phyloP scores from a whole-genome alignment of 2,888 invertebrate species.

The Galerucella calmariensis region DNA sequence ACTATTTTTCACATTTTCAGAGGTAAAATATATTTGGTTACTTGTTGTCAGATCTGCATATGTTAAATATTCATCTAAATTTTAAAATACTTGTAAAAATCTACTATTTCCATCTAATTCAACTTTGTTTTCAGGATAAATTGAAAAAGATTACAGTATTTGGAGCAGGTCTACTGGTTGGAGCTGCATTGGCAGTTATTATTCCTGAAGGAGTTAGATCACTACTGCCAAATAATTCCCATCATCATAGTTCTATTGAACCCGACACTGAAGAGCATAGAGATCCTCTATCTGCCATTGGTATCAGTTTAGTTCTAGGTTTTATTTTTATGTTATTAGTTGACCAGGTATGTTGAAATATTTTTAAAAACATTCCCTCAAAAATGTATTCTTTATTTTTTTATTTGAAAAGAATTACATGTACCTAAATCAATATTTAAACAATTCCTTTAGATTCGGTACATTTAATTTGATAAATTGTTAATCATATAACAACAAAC shows the following conservation, averaged over 20 bases:
- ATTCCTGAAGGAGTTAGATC: constrained; percentile 98
- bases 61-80: constrained; percentile 1
- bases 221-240: constrained; percentile 63
- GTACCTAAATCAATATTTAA: no score
- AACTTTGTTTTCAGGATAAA: constrained; percentile 78
- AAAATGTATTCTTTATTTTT: no score
- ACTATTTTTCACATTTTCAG: constrained; percentile 91
- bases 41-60: background rate
- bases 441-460: no score
- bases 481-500: no score
- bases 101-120: constrained; percentile 19
- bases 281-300: constrained; percentile 85
- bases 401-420: no score
- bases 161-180: constrained; percentile 96
- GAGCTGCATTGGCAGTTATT: constrained; percentile 96
- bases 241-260: constrained; percentile 54
- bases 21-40: constrained; percentile 71
- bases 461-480: no score
- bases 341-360: constrained; percentile 74
- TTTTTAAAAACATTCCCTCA: no score
- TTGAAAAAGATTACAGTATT: constrained; percentile 93
- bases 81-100: background rate
- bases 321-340: constrained; percentile 98
- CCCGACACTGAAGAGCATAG: constrained; percentile 63
- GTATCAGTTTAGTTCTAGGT: constrained; percentile 91